phyloP scores from a whole-genome alignment of 2,888 invertebrate species.

The Spilarctia lutea region DNA sequence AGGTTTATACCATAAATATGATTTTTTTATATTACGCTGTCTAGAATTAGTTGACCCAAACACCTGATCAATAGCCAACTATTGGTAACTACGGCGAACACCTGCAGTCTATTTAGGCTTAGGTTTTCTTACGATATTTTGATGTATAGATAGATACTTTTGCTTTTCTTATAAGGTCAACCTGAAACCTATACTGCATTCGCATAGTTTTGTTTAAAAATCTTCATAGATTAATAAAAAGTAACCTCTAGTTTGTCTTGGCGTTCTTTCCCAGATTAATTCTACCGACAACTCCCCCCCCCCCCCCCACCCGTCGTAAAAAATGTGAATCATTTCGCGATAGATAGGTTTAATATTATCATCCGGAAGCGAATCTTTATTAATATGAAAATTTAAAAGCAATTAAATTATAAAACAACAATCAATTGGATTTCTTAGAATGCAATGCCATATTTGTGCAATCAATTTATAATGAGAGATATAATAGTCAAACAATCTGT shows the following conservation, averaged over 20 bases:
- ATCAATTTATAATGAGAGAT: neutral
- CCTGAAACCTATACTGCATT: too few relatives aligned
- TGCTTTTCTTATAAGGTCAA: too few relatives aligned
- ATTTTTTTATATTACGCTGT: neutral
- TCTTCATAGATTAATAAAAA: too few relatives aligned
- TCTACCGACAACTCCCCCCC: too few relatives aligned
- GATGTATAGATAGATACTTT: neutral
- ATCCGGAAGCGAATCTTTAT: neutral
- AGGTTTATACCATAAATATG: neutral
- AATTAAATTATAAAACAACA: neutral
- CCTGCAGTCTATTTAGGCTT: neutral
- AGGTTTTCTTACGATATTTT: neutral
- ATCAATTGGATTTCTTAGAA: neutral
- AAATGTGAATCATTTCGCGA: neutral
- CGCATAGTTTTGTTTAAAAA: too few relatives aligned
- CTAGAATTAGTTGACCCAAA: neutral
- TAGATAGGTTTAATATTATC: neutral
- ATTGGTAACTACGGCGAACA: slow-evolving; percentile 17
- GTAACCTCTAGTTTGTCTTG: too few relatives aligned
- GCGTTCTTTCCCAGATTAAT: too few relatives aligned
- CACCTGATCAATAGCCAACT: neutral
- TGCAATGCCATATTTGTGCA: neutral
- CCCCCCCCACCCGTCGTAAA: too few relatives aligned
- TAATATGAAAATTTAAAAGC: neutral
- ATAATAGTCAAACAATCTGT: neutral